Percentiles rank a stretch among this genome's conserved stretches.
Conservation (phyloP, 1,140 invertebrate species). For the Drosophila littoralis region DNA sequence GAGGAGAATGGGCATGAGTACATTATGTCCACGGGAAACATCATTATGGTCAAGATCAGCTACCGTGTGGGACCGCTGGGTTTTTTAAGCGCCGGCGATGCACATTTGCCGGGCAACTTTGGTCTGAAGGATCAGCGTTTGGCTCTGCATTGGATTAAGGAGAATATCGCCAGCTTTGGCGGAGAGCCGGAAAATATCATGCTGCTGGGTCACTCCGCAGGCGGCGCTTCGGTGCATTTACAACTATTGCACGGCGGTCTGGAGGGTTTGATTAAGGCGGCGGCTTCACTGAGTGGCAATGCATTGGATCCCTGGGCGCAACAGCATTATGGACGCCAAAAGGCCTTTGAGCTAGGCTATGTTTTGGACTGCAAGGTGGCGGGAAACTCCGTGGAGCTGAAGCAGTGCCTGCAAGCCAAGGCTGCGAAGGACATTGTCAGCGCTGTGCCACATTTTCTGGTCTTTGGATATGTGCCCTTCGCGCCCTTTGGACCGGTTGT, state of each 20-base stretch:
- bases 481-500: slow-evolving; percentile 86
- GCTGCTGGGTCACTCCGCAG: slow-evolving; percentile 86
- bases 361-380: slow-evolving; percentile 85
- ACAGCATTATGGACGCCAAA: slow-evolving; percentile 85
- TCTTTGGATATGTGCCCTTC: slow-evolving; percentile 86
- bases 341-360: slow-evolving; percentile 86
- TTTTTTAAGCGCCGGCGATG: slow-evolving; percentile 87
- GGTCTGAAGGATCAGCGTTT: slow-evolving; percentile 88
- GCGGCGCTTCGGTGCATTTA: slow-evolving; percentile 87
- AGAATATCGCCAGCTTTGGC: slow-evolving; percentile 86
- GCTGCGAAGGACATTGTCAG: slow-evolving; percentile 82
- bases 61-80: slow-evolving; percentile 88
- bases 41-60: slow-evolving; percentile 88
- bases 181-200: slow-evolving; percentile 86
- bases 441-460: slow-evolving; percentile 45
- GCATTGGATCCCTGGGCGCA: slow-evolving; percentile 71
- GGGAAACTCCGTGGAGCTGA: slow-evolving; percentile 78
- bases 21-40: slow-evolving; percentile 86
- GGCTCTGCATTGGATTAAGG: slow-evolving; percentile 87
- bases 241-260: slow-evolving; percentile 86
- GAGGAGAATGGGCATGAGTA: slow-evolving; percentile 83
- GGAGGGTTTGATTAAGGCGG: slow-evolving; percentile 63
- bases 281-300: slow-evolving; percentile 61
- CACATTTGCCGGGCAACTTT: slow-evolving; percentile 86
- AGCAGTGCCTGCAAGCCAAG: slow-evolving; percentile 86